Percentiles rank a stretch among this genome's conserved stretches.
phyloP scores from a whole-genome alignment of 1,140 invertebrate species.

The Orussus abietinus region DNA sequence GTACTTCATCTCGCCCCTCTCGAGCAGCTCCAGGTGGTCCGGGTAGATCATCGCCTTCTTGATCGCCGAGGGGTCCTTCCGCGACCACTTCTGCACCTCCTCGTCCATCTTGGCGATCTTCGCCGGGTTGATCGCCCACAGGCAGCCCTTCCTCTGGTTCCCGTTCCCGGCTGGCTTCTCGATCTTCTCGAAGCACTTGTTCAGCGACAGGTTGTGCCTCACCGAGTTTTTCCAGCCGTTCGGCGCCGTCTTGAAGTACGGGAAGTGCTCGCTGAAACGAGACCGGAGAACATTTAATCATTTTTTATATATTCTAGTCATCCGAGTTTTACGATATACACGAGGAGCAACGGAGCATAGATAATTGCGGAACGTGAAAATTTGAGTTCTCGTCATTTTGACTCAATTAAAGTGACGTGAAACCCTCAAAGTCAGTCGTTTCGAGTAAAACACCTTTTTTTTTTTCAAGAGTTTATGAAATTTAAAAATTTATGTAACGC shows the following conservation, averaged over 20 bases:
- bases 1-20: constrained; percentile 82
- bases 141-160: constrained; percentile 80
- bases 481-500: no score
- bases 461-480: no score
- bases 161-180: constrained; percentile 83
- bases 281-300: constrained; percentile 24
- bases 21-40: constrained; percentile 74
- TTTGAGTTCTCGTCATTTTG: no score
- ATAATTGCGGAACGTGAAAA: no score
- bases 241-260: constrained; percentile 95
- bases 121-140: constrained; percentile 94
- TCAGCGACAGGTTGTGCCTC: constrained; percentile 90
- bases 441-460: no score
- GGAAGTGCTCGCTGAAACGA: constrained; percentile 87
- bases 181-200: constrained; percentile 98
- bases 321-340: no score
- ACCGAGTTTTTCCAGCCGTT: constrained; percentile 98
- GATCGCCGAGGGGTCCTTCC: constrained; percentile 84
- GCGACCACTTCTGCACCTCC: constrained; percentile 93
- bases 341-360: no score
- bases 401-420: no score
- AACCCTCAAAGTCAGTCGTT: no score
- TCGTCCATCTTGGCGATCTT: constrained; percentile 96
- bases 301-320: neutral
- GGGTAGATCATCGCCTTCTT: constrained; percentile 88